A percentile compares a stretch with the other conserved stretches of the same genome.
Evolutionary conservation across 2,113 vertebrate species (phyloP).

Genomic region (Sylvilagus bachmani): DNA sequence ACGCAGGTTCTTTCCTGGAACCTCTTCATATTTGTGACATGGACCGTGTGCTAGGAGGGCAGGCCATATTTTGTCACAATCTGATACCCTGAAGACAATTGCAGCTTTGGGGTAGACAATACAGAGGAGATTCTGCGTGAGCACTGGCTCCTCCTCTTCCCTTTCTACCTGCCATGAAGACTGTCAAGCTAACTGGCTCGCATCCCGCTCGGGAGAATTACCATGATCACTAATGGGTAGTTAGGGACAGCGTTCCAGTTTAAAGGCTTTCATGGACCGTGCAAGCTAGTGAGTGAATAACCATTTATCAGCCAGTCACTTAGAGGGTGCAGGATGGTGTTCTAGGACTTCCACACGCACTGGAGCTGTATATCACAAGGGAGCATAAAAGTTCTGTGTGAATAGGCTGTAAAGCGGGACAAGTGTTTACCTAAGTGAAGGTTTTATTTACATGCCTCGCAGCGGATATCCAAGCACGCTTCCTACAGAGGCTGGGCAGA

Average conservation of each 20-base stretch:
- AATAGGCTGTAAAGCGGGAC: conserved; percentile 66
- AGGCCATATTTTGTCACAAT: background rate
- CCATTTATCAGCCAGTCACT: conserved; percentile 62
- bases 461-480: conserved; percentile 15
- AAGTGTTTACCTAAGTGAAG: conserved; percentile 69
- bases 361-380: conserved; percentile 56
- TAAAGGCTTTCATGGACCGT: conserved; percentile 59
- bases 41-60: background rate
- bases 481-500: background rate
- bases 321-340: background rate
- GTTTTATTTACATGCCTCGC: conserved; percentile 71
- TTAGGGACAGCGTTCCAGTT: conserved; percentile 63
- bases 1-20: background rate
- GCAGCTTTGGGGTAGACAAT: background rate
- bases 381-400: conserved; percentile 10
- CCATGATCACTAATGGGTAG: conserved; percentile 64
- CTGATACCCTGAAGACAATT: background rate
- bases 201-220: conserved; percentile 46
- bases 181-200: conserved; percentile 33
- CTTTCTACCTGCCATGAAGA: background rate
- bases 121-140: background rate
- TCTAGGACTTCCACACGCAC: conserved; percentile 21
- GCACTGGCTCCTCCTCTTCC: background rate
- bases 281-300: conserved; percentile 72
- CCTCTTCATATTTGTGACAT: background rate